Evolutionary conservation across 2,888 invertebrate species (phyloP).

Genomic region (Lithophane leautieri): DNA sequence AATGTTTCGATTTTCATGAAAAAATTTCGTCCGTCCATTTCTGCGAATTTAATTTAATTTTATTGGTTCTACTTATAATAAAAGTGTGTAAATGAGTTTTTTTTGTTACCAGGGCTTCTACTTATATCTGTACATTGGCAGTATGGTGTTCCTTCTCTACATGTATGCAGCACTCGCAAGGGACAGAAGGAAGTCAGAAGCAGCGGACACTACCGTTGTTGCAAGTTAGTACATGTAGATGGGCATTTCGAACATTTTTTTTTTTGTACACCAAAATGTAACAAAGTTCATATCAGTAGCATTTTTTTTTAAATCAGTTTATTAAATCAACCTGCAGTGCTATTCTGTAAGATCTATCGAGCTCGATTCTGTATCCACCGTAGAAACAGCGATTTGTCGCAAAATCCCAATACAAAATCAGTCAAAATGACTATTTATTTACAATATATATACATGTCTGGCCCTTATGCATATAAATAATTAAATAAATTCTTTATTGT

Average conservation of each 20-base stretch:
- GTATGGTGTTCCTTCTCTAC: constrained; percentile 95
- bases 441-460: background rate
- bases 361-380: background rate
- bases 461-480: background rate
- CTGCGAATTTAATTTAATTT: no score
- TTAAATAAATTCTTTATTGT: no score
- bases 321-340: no score
- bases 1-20: background rate
- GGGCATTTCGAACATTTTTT: background rate
- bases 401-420: background rate
- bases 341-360: background rate
- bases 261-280: background rate
- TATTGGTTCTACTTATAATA: no score
- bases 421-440: no score
- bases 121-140: constrained; percentile 96
- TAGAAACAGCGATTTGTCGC: background rate
- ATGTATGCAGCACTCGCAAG: constrained; percentile 95
- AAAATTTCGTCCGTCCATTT: background rate
- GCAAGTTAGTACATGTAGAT: constrained; percentile 85
- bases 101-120: constrained; percentile 93
- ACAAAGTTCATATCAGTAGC: background rate
- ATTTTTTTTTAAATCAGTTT: no score
- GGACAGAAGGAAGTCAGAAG: constrained; percentile 90
- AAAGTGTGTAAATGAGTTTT: background rate
- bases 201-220: constrained; percentile 82